A percentile compares a stretch with the other conserved stretches of the same genome.
phyloP scores from a whole-genome alignment of 2,888 invertebrate species.

The Allygus modestus region DNA sequence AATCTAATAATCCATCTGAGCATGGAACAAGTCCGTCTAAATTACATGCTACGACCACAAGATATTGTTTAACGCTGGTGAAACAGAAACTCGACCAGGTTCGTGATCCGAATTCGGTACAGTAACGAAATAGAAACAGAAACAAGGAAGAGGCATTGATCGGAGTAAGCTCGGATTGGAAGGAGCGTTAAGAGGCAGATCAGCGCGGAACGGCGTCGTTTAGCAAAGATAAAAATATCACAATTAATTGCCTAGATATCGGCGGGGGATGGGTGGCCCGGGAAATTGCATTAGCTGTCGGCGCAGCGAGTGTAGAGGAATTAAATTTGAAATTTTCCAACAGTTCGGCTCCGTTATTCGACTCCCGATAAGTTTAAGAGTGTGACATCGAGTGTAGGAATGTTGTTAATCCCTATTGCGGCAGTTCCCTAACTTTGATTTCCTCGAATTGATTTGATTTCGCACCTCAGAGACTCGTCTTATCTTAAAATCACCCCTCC shows the following conservation, averaged over 20 bases:
- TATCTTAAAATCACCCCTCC: conserved; percentile 12
- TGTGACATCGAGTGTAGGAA: conserved; percentile 27
- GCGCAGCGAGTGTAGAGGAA: neutral
- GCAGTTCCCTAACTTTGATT: conserved; percentile 50
- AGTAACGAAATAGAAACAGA: neutral
- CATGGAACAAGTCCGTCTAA: too few relatives aligned
- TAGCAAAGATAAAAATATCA: conserved; percentile 47
- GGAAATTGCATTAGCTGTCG: conserved; percentile 38
- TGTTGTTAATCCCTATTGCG: conserved; percentile 51
- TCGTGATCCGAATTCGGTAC: too few relatives aligned
- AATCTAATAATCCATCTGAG: too few relatives aligned
- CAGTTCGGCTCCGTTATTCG: neutral
- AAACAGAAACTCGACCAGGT: too few relatives aligned
- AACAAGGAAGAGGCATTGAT: neutral
- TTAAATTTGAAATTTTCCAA: conserved; percentile 41
- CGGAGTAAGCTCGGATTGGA: neutral
- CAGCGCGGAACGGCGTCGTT: conserved; percentile 44
- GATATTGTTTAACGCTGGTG: too few relatives aligned
- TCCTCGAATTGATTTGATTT: conserved; percentile 58
- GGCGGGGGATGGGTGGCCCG: conserved; percentile 9
- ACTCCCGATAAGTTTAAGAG: conserved; percentile 27
- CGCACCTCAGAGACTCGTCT: conserved; percentile 48
- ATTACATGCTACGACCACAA: too few relatives aligned
- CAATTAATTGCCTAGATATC: conserved; percentile 60
- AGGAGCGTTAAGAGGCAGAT: conserved; percentile 29